phyloP scores from a whole-genome alignment of 2,888 invertebrate genomes.

The Lypha dubia region DNA sequence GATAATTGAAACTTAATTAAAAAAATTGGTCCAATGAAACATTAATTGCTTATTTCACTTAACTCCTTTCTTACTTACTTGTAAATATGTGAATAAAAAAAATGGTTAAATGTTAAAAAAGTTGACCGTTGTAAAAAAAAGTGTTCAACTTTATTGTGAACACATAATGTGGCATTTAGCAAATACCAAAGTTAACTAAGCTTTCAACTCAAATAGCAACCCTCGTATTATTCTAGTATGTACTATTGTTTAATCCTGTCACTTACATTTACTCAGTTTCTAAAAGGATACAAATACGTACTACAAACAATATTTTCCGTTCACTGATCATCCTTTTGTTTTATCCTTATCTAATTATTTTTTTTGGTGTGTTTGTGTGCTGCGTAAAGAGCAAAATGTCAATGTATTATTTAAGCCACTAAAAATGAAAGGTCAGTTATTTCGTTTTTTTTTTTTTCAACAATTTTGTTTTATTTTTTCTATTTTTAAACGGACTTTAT shows the following conservation, averaged over 20 bases:
- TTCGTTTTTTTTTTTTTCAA: conserved; percentile 10
- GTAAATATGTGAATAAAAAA: too few species aligned
- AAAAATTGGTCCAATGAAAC: too few species aligned
- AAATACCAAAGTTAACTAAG: not conserved
- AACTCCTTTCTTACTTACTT: too few species aligned
- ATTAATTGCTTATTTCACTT: too few species aligned
- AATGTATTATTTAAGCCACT: conserved; percentile 57
- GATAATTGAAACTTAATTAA: too few species aligned
- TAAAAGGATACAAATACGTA: conserved; percentile 22
- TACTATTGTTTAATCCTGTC: conserved; percentile 39
- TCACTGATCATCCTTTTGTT: conserved; percentile 48
- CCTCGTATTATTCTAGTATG: not conserved
- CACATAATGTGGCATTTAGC: too few species aligned
- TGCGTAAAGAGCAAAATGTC: conserved; percentile 54
- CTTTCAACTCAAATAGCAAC: not conserved
- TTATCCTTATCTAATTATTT: conserved; percentile 19
- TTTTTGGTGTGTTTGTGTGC: not conserved
- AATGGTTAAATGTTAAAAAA: too few species aligned
- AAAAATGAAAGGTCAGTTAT: conserved; percentile 69
- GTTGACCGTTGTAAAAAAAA: too few species aligned
- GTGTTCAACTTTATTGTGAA: not conserved
- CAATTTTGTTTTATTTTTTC: conserved; percentile 38
- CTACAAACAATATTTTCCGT: conserved; percentile 30
- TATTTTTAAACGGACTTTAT: conserved; percentile 47
- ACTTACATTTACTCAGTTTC: conserved; percentile 10